These are phyloP conservation scores for Cinara cedri DNA, from an alignment of 2,888 invertebrate species.

Conservation along the genomic window DNA sequence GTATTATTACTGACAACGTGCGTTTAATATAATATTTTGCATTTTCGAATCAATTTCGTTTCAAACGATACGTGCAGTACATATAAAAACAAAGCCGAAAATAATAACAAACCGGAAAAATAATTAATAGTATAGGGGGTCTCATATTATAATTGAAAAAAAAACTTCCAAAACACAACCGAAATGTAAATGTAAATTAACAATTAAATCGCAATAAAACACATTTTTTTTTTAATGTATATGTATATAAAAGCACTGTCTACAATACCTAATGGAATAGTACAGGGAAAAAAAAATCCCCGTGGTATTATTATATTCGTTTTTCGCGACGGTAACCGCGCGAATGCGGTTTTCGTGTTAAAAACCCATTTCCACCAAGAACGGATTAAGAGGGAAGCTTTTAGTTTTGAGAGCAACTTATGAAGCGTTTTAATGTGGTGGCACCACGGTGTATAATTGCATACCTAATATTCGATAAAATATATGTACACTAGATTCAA, in stretches of 20 bases:
- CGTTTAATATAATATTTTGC: too few relatives aligned
- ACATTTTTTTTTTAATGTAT: neutral
- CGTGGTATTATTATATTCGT: neutral
- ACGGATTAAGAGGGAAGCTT: constrained; percentile 18
- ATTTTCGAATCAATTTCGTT: neutral
- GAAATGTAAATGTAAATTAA: neutral
- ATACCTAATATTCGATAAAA: neutral
- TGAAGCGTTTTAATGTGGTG: neutral
- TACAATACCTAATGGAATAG: neutral
- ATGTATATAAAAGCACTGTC: too few relatives aligned
- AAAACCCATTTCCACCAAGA: constrained; percentile 15
- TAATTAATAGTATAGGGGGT: neutral
- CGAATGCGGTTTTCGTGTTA: neutral
- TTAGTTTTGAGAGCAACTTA: constrained; percentile 10
- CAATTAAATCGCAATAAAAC: constrained; percentile 4
- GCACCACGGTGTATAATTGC: constrained; percentile 1
- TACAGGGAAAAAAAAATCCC: neutral
- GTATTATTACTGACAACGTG: too few relatives aligned
- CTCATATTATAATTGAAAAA: too few relatives aligned
- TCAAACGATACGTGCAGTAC: neutral
- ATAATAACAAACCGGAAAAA: neutral
- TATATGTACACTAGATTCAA: too few relatives aligned
- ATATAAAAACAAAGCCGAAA: neutral
- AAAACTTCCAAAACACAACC: too few relatives aligned
- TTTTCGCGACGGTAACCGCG: neutral